Base-by-base conservation (phyloP, 1,140 invertebrate species). In the Phocides pigmalion region DNA sequence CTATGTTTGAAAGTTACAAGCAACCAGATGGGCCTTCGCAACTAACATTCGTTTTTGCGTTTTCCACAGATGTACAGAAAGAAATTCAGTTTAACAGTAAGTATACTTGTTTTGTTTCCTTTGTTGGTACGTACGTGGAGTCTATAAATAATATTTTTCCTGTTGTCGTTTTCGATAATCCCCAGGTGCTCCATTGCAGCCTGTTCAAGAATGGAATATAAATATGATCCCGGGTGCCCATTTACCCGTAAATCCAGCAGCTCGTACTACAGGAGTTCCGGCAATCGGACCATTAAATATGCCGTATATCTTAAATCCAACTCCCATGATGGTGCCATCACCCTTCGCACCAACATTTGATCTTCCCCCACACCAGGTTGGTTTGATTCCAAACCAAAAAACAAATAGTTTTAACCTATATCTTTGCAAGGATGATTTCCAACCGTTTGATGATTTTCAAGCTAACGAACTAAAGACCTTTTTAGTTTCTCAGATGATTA, bases 391-490 rank as follows among this genome's bases (percentile, higher is more conserved):
- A 15, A 39, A 35, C 0, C 22, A 28, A 35, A n/a, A 15, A 8
- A 25, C 15, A 51, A 64, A 58, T 1, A 54, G 51, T 0, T 68
- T 74, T 62, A 78, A 62, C 32, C 67, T 90, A 19, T 90, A 80
- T 54, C 58, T 90, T 46, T 90, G 88, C 69, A 87, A 84, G 54
- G 83, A 86, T 17, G 72, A 88, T 68, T 87, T 89, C 64, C 72
- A 79, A 42, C 58, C 67, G 16, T 81, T 89, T 58, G 53, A 70
- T 5, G 64, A 73, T 0, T 17, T 15, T 1, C 74, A 91, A 62
- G 77, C 73, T 0, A 64, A 74, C 0, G 17, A 50, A 2, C 28
- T 91, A 4, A 88, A 84, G 37, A 49, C 81, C 1, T 89, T 79
- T 41, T 17, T 91, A 1, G 68, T 91, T 0, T 28, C 74, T 1